Evolutionary conservation across 2,888 invertebrate species (phyloP).

Genomic region (Cacoxenus indagator): DNA sequence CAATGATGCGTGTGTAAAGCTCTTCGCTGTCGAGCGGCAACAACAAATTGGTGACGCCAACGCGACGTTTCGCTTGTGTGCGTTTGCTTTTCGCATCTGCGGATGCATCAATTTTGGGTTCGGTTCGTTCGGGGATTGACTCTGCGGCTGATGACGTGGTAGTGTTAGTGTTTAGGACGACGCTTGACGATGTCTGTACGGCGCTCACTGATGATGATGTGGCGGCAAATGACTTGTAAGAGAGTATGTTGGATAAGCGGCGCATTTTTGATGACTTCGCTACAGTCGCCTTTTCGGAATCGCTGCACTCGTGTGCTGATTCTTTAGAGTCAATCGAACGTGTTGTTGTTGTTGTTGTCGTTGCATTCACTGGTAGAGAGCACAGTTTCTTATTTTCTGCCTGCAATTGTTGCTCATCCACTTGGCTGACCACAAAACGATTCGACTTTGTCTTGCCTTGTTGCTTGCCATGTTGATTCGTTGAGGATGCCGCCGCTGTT

Average conservation of each 20-base stretch:
- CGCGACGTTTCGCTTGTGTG: slow-evolving; percentile 51
- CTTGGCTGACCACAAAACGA: slow-evolving; percentile 69
- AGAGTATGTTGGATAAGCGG: slow-evolving; percentile 69
- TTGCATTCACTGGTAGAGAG: not conserved
- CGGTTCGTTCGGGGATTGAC: slow-evolving; percentile 18
- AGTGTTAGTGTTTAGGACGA: slow-evolving; percentile 20
- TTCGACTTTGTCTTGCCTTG: slow-evolving; percentile 1
- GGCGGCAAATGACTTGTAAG: slow-evolving; percentile 50
- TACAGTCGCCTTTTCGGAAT: slow-evolving; percentile 24
- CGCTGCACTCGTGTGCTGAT: slow-evolving; percentile 37
- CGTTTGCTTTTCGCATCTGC: slow-evolving; percentile 39
- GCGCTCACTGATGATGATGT: slow-evolving; percentile 18
- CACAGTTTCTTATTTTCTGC: slow-evolving; percentile 14
- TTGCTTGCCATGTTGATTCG: slow-evolving; percentile 31
- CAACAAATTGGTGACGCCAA: slow-evolving; percentile 59
- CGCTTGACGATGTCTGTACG: slow-evolving; percentile 8
- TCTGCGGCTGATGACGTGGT: not conserved
- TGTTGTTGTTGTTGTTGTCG: slow-evolving; percentile 23
- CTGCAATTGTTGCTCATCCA: slow-evolving; percentile 57
- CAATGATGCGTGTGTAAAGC: slow-evolving; percentile 67
- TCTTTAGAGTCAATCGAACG: slow-evolving; percentile 15
- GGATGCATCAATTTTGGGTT: slow-evolving; percentile 1
- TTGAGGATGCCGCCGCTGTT: not conserved
- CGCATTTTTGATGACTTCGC: slow-evolving; percentile 61
- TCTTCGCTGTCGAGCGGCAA: slow-evolving; percentile 68